Conservation (phyloP, 2,797 vertebrate genomes). For the Neomorphus geoffroyi region DNA sequence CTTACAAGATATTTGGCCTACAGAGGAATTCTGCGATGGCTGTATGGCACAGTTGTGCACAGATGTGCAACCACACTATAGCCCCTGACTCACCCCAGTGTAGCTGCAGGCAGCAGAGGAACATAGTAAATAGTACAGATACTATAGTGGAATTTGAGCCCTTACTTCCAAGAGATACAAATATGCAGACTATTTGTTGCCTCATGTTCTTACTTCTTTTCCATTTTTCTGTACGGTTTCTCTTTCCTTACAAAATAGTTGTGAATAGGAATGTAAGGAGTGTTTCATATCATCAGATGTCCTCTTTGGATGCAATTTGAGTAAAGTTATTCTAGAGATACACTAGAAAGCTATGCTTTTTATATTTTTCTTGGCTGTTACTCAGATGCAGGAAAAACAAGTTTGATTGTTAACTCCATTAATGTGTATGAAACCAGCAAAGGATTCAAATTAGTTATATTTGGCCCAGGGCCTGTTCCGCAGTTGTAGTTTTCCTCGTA, state of each 20-base stretch:
- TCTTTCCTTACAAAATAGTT: background rate
- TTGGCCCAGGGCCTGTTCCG: background rate
- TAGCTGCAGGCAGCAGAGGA: background rate
- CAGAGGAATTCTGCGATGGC: background rate
- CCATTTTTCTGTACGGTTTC: background rate
- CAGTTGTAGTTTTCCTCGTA: background rate
- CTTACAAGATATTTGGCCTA: background rate
- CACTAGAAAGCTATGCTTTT: conserved; percentile 7
- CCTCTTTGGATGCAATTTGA: background rate
- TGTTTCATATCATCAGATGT: background rate
- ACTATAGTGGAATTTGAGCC: background rate
- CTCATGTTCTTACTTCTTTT: background rate
- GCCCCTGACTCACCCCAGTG: background rate
- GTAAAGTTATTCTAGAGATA: background rate
- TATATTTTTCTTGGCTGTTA: conserved; percentile 23
- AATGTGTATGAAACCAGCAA: background rate
- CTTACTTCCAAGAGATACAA: background rate
- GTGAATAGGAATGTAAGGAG: background rate
- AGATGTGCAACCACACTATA: background rate
- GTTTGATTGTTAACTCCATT: background rate
- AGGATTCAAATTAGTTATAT: background rate
- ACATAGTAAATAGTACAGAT: background rate
- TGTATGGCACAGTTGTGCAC: background rate
- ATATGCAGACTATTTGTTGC: background rate
- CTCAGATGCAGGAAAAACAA: background rate